Conservation (phyloP, 2,888 invertebrate genomes). For the Oconnorella tubifera region DNA sequence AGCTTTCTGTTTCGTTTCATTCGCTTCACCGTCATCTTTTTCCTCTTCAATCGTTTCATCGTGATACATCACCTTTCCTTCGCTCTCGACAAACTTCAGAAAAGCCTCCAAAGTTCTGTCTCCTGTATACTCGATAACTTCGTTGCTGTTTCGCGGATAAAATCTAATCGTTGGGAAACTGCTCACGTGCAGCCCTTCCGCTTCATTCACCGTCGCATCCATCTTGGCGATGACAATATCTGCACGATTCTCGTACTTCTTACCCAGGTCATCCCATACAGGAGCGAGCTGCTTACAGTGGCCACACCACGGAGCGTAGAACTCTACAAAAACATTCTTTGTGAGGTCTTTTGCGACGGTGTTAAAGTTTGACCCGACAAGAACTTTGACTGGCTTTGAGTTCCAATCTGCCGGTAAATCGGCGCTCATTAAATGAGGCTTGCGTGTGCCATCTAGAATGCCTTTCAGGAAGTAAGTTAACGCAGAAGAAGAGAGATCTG, state of each 20-base stretch:
- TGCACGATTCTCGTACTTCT: constrained; percentile 2
- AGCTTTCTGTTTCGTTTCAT: too few species aligned
- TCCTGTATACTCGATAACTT: neutral
- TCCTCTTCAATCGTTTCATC: too few species aligned
- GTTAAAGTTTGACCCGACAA: neutral
- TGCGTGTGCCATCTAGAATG: constrained; percentile 86
- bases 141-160: neutral
- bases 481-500: constrained; percentile 66
- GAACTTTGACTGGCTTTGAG: neutral
- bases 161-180: constrained; percentile 5
- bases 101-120: neutral
- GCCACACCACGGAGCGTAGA: constrained; percentile 7
- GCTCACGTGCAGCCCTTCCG: neutral
- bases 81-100: neutral
- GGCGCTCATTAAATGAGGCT: constrained; percentile 49
- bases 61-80: neutral
- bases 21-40: too few species aligned
- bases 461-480: constrained; percentile 76
- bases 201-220: constrained; percentile 7
- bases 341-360: neutral
- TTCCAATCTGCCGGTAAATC: neutral
- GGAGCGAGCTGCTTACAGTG: neutral
- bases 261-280: constrained; percentile 1
- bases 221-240: constrained; percentile 12
- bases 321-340: neutral